Evolutionary conservation across 2,113 vertebrate genomes (phyloP).

Genomic region (Petromus typicus): DNA sequence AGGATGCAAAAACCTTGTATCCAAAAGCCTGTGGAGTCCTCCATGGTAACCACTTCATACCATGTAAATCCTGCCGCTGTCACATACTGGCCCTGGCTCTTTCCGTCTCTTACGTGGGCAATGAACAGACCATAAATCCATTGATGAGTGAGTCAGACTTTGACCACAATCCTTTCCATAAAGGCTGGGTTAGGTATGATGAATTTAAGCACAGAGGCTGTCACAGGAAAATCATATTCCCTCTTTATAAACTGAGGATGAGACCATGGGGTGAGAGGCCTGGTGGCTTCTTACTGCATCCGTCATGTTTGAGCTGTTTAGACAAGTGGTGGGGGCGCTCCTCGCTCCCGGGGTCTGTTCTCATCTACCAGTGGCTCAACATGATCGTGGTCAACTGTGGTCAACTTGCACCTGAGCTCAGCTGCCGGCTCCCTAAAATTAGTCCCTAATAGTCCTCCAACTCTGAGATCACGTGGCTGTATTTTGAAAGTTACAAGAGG

Average conservation of each 20-base stretch:
- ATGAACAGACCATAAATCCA: slow-evolving; percentile 65
- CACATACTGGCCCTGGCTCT: not conserved
- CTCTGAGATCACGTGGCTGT: not conserved
- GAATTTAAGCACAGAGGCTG: slow-evolving; percentile 49
- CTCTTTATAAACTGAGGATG: slow-evolving; percentile 75
- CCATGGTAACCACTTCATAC: slow-evolving; percentile 58
- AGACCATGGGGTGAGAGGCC: slow-evolving; percentile 64
- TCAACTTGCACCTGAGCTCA: not conserved
- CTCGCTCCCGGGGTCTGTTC: not conserved
- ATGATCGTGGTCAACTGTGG: not conserved
- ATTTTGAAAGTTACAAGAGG: not conserved
- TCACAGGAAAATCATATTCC: slow-evolving; percentile 57
- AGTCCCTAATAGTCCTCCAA: not conserved
- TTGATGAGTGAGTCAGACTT: slow-evolving; percentile 61
- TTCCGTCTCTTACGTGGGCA: slow-evolving; percentile 65
- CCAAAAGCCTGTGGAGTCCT: slow-evolving; percentile 44
- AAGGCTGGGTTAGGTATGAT: slow-evolving; percentile 9
- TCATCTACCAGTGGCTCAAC: too few species aligned
- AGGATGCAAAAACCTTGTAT: slow-evolving; percentile 8
- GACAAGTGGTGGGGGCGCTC: not conserved
- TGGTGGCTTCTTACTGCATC: not conserved
- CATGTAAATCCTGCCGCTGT: slow-evolving; percentile 67
- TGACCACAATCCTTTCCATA: slow-evolving; percentile 73
- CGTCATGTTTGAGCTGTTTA: not conserved
- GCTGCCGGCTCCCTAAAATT: not conserved